A percentile compares a stretch with the other conserved stretches of the same genome.
Evolutionary conservation across 2,113 vertebrate species (phyloP).

Genomic region (Tympanuchus pallidicinctus): DNA sequence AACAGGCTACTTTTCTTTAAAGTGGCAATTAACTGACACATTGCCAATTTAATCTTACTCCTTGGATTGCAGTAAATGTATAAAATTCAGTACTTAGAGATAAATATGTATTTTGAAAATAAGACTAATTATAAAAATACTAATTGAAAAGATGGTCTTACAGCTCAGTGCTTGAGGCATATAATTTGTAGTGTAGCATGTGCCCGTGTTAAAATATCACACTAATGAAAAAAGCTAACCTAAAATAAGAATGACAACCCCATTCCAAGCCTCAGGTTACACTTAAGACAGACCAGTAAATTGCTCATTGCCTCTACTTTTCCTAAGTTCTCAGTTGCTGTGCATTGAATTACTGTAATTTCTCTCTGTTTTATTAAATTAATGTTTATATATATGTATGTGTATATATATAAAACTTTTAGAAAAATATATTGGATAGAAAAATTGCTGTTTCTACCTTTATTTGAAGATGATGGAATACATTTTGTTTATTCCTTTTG

Average conservation of each 20-base stretch:
- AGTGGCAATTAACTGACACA: neutral
- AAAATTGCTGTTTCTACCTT: neutral
- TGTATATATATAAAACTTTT: neutral
- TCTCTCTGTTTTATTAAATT: neutral
- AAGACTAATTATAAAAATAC: neutral
- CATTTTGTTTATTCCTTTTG: neutral
- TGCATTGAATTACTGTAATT: neutral
- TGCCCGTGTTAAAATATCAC: neutral
- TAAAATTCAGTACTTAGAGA: neutral
- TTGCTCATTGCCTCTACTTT: neutral
- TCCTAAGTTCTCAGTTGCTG: neutral
- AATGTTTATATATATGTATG: neutral
- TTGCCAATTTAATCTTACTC: neutral
- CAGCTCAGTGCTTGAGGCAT: neutral
- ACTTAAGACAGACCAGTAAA: neutral
- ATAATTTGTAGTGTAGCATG: neutral
- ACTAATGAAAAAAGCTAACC: neutral
- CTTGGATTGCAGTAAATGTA: neutral
- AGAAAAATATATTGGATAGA: neutral
- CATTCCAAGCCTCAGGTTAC: neutral
- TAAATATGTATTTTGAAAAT: neutral
- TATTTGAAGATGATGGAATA: neutral
- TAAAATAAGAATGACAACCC: neutral
- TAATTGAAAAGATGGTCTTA: neutral
- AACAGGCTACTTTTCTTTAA: neutral